Conservation (phyloP, 37 sponge, comb jelly and placozoan species). For the Geodia barretti region DNA sequence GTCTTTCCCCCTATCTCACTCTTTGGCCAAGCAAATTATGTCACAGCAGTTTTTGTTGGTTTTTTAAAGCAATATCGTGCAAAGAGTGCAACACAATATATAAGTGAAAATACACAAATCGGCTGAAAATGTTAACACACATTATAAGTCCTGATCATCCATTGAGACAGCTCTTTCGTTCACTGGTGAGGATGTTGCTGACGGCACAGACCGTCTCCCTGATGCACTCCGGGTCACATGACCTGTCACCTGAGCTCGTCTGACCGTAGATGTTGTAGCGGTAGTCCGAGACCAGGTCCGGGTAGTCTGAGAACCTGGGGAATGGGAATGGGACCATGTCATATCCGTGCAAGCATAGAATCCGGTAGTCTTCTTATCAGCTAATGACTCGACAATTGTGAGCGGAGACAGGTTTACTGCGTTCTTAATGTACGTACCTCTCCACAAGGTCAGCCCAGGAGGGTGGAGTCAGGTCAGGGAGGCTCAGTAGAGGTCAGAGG, state of each 20-base stretch:
- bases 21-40: too few relatives aligned
- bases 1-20: too few relatives aligned
- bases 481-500: conserved; percentile 46
- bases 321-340: too few relatives aligned
- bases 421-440: conserved; percentile 3
- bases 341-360: neutral
- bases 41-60: too few relatives aligned
- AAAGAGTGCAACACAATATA: too few relatives aligned
- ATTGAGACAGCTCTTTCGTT: neutral
- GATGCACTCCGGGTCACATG: conserved; percentile 25
- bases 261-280: conserved; percentile 43
- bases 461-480: conserved; percentile 61
- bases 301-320: conserved; percentile 13
- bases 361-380: neutral
- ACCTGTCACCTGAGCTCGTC: conserved; percentile 11
- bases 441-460: conserved; percentile 58
- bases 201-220: conserved; percentile 32
- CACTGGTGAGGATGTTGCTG: conserved; percentile 23
- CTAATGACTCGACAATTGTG: neutral
- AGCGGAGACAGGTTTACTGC: neutral
- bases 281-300: conserved; percentile 27
- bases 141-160: neutral
- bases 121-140: neutral
- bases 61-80: too few relatives aligned
- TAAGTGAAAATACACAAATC: too few relatives aligned